These are phyloP conservation scores for Podarcis siculus DNA, from an alignment of 2,797 vertebrate species.

Conservation along the genomic window DNA sequence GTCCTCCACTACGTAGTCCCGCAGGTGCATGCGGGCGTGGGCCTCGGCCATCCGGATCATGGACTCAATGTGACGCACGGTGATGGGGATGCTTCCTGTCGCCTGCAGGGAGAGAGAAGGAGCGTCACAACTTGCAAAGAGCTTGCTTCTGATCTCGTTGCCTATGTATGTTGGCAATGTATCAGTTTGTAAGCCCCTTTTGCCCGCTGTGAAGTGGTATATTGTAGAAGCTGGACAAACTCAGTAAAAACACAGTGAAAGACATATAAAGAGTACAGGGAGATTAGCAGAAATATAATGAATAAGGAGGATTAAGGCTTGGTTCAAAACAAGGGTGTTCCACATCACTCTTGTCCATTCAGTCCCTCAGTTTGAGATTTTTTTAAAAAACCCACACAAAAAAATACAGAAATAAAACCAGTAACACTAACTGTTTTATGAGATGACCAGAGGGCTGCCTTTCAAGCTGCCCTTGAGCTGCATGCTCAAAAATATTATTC, in stretches of 20 bases:
- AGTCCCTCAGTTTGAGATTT: no score
- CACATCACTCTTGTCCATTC: no score
- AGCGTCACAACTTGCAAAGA: not conserved
- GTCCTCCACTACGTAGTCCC: conserved; percentile 95
- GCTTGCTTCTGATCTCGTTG: not conserved
- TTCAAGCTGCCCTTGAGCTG: no score
- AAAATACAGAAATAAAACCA: no score
- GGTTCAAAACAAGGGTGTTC: not conserved
- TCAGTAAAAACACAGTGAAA: not conserved
- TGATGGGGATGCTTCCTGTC: conserved; percentile 97
- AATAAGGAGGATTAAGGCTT: not conserved
- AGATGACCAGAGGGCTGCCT: no score
- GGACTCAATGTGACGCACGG: conserved; percentile 96
- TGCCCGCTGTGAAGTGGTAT: not conserved
- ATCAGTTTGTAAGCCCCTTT: not conserved
- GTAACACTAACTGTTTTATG: no score
- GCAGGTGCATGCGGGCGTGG: conserved; percentile 94
- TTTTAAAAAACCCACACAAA: no score
- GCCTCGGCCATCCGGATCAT: conserved; percentile 99
- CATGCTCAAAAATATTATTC: no score
- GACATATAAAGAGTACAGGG: accelerated
- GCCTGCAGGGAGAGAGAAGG: conserved; percentile 77
- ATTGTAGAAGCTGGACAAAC: not conserved
- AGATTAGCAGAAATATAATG: no score
- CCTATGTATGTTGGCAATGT: no score